phyloP scores from a whole-genome alignment of 2,888 invertebrate genomes.

The Proisotoma minuta region DNA sequence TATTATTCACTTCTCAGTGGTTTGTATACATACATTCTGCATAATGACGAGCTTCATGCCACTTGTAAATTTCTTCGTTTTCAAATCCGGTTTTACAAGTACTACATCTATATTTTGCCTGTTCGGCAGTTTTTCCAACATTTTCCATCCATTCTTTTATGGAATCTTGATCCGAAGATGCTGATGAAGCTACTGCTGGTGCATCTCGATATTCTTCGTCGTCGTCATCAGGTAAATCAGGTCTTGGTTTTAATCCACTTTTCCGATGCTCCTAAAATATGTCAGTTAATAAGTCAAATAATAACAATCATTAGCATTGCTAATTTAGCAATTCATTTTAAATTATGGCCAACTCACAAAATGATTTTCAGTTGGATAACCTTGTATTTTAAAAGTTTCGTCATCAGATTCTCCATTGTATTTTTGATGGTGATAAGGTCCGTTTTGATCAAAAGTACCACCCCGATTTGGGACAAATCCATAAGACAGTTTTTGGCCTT shows the following conservation, averaged over 20 bases:
- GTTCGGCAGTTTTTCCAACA: constrained; percentile 24
- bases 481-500: too few relatives aligned
- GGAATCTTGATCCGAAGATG: constrained; percentile 26
- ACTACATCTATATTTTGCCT: constrained; percentile 21
- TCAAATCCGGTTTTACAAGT: constrained; percentile 37
- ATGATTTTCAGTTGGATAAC: background rate
- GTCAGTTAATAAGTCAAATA: too few relatives aligned
- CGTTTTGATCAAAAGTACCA: too few relatives aligned
- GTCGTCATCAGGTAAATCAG: constrained; percentile 27
- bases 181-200: too few relatives aligned
- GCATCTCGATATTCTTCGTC: constrained; percentile 22
- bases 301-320: background rate
- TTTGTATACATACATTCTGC: too few relatives aligned
- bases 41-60: constrained; percentile 34
- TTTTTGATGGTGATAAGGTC: too few relatives aligned
- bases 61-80: constrained; percentile 35
- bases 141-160: constrained; percentile 42
- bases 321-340: background rate
- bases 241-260: constrained; percentile 19
- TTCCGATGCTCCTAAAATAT: constrained; percentile 16
- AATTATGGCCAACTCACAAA: background rate
- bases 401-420: background rate
- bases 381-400: constrained; percentile 1
- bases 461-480: too few relatives aligned
- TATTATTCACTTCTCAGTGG: too few relatives aligned